Base-by-base conservation (phyloP, 2,113 vertebrate genomes). In the Hucho hucho region DNA sequence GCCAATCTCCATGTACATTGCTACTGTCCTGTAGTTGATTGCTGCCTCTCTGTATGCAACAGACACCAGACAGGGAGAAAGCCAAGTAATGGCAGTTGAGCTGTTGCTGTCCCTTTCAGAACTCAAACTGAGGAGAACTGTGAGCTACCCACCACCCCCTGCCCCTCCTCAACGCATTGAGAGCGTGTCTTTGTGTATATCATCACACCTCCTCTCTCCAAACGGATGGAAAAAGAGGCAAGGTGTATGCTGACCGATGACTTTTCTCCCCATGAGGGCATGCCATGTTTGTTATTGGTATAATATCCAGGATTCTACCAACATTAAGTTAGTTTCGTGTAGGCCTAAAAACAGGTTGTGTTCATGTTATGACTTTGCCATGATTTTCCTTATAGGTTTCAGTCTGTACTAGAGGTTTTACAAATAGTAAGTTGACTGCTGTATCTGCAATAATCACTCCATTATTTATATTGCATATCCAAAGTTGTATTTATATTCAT, bases 1-100 rank as follows among this genome's bases (percentile, higher is more conserved):
- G 69, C 95, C 89, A 49, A 98, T 96, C 92, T 98, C 96, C 53
- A 81, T 81, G 75, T 93, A 93, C 93, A 94, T 94, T 49, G 90
- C 78, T 76, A 88, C 85, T 0, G 83, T 90, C 72, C 88, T 87
- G 82, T 88, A 87, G 69, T 75, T 87, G 92, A 94, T 94, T 29
- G 4, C 83, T 64, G 69, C 25, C 14, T 22, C 3, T 4, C 25
- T 71, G 6, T 28, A 37, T 28, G 69, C 37, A 43, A 47, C 24
- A 65, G 7, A 16, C 4, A 26, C 58, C 0, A 9, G 25, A 58
- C 18, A 59, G 18, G 28, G 11, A 2, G 22, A 25, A 43, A 71
- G 69, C 37, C 2, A 14, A 58, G 72, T 25, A 53, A 68, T 0
- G 22, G 2, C 22, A 66, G 22, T 26, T 46, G 20, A 22, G 64